Evolutionary conservation across 1,140 invertebrate genomes (phyloP), one percentile per base, ranked within the genome.

Genomic region (Brachionus rotundiformis): DNA sequence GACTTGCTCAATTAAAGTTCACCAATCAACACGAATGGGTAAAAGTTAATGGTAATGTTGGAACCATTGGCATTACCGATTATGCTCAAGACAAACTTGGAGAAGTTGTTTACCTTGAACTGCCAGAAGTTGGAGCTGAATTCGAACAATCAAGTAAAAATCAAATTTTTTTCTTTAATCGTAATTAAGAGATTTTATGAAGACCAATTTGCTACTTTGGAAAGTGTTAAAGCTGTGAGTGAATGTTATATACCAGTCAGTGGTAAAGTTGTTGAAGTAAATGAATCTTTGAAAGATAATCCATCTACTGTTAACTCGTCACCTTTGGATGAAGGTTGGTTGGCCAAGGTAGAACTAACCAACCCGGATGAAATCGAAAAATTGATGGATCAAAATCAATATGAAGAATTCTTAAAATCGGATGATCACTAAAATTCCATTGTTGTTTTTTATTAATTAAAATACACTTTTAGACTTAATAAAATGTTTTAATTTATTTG

Each of bases 21-120:
- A 82, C 80, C 7, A 59, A 63, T 44, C 73, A 82, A 36, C 80
- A 82, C 25, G 80, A 82, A 82, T 82, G 80, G 80, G 23, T 82
- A 8, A 33, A 47, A 47, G 19, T 68, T 31, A 36, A 68, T 10
- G 31, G 25, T 5, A 82, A 82, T n/a, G 23, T 49, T 19, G 61
- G 61, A 11, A 39, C 23, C 4, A 36, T 82, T 73, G 80, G 80
- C n/a, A 71, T 82, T 11, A 82, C 61, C 19, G 63, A 82, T 59
- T 82, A 68, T 73, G 80, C 80, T 82, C 80, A 82, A 59, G 36
- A 68, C 36, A 71, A 59, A 11, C 31, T 82, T 2, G 80, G 80
- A 11, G 80, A 82, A 36, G 80, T 82, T 33, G 80, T 82, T 47
- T 82, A 49, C 16, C n/a, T 68, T 6, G 80, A 82, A 33, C 39